Evolutionary conservation across 1,140 invertebrate species (phyloP).

Genomic region (Saccostrea cuccullata): DNA sequence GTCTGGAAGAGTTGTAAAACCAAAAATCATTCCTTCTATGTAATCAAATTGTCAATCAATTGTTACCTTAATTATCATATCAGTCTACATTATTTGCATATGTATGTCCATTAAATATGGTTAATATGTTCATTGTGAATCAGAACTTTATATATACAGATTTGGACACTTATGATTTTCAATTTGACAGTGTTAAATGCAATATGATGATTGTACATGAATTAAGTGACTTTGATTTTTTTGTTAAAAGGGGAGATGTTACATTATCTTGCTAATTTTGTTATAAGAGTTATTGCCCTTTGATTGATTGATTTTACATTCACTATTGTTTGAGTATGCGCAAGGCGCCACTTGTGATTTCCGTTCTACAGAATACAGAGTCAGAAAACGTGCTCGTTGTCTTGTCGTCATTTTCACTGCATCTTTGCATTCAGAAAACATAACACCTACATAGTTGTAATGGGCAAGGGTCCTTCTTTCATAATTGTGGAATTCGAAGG

Average conservation of each 20-base stretch:
- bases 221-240: neutral
- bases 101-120: neutral
- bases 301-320: neutral
- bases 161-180: neutral
- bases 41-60: neutral
- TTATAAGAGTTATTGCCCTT: neutral
- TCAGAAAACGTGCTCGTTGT: too few relatives aligned
- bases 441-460: too few relatives aligned
- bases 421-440: too few relatives aligned
- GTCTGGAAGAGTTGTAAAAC: slow-evolving; percentile 11
- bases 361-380: neutral
- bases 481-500: too few relatives aligned
- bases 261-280: neutral
- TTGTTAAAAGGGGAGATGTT: slow-evolving; percentile 17
- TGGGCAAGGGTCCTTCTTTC: too few relatives aligned
- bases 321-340: neutral
- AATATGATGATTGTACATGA: neutral
- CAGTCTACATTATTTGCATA: neutral
- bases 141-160: neutral
- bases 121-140: neutral
- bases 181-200: neutral
- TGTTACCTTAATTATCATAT: neutral
- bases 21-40: neutral
- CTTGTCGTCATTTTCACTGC: too few relatives aligned
- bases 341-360: neutral